Base-by-base conservation (phyloP, 2,888 invertebrate species). In the Eristalis tenax region DNA sequence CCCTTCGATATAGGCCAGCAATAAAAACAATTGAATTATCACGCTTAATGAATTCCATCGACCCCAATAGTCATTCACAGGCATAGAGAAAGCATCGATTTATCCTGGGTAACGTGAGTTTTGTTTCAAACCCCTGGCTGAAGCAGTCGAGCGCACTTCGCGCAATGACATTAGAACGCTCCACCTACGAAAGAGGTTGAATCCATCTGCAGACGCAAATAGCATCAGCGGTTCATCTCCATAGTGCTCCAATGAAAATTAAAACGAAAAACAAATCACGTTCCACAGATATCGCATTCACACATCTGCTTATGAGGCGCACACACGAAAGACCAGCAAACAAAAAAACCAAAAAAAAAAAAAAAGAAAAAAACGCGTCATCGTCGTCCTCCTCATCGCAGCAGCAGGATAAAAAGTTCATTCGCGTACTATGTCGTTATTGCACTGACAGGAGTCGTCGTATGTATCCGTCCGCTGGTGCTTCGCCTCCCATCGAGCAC, bases 241-340 rank as follows among this genome's bases (percentile, higher is more conserved):
- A 32, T 38, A 78, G 15, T 63, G 43, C 56, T 75, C 64, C 66
- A 79, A 59, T 70, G 69, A 15, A 74, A 83, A 66, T 75, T 79
- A 50, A 84, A 79, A 84, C 66, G 28, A 79, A 71, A 75, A 74
- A 79, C 61, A 84, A 79, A 79, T 79, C 82, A 65, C 69, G 74
- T 56, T 18, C 28, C 74, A 2, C 57, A 28, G 74, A 79, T 61
- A 64, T 15, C 43, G 73, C 57, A 69, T 69, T 59, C 79, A 63
- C 64, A 77, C 78, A 78, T 74, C 63, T 77, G 56, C 68, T 69
- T 59, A 32, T 28, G 40, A 18, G 56, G 26, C 26, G 8, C 26
- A 35, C 11, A 57, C n/a, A 74, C 11, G 63, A 38, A 64, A 6
- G 15, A 32, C 32, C 32, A 1, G 32, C 32, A 32, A 32, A 32